phyloP scores from a whole-genome alignment of 1,140 invertebrate species.

The Galendromus occidentalis region DNA sequence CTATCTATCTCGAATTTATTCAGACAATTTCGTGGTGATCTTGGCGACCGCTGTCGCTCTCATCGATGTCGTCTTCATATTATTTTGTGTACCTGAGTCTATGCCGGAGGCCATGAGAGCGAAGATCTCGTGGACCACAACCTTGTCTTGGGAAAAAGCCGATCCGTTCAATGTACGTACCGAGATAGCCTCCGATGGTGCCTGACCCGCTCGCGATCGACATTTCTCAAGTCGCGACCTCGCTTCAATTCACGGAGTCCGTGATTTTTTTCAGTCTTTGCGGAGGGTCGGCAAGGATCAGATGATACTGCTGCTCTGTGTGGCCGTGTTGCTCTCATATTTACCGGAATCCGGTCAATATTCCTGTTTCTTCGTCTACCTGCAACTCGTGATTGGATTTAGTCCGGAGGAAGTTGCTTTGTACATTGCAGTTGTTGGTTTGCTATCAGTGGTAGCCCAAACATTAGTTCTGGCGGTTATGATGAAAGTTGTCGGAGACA shows the following conservation, averaged over 20 bases:
- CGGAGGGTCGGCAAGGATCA: slow-evolving; percentile 83
- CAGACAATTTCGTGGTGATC: slow-evolving; percentile 82
- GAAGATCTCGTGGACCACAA: slow-evolving; percentile 45
- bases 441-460: slow-evolving; percentile 80
- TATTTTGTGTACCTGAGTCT: slow-evolving; percentile 92
- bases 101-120: slow-evolving; percentile 76
- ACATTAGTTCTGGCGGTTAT: slow-evolving; percentile 55
- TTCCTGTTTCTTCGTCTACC: slow-evolving; percentile 98
- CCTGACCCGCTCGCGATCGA: background rate
- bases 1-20: slow-evolving; percentile 70
- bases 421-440: slow-evolving; percentile 90
- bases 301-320: slow-evolving; percentile 85
- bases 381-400: slow-evolving; percentile 91
- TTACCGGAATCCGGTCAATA: slow-evolving; percentile 94
- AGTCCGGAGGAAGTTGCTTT: slow-evolving; percentile 79
- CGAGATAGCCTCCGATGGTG: background rate
- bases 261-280: slow-evolving; percentile 39
- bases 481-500: slow-evolving; percentile 75
- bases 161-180: slow-evolving; percentile 74
- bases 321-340: slow-evolving; percentile 92
- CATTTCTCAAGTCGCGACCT: background rate
- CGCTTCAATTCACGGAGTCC: background rate
- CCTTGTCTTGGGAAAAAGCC: slow-evolving; percentile 76
- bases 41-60: slow-evolving; percentile 79
- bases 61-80: slow-evolving; percentile 91